Evolutionary conservation across 1,140 invertebrate genomes (phyloP), one percentile per base, ranked within the genome.

Genomic region (Leptinotarsa texana): DNA sequence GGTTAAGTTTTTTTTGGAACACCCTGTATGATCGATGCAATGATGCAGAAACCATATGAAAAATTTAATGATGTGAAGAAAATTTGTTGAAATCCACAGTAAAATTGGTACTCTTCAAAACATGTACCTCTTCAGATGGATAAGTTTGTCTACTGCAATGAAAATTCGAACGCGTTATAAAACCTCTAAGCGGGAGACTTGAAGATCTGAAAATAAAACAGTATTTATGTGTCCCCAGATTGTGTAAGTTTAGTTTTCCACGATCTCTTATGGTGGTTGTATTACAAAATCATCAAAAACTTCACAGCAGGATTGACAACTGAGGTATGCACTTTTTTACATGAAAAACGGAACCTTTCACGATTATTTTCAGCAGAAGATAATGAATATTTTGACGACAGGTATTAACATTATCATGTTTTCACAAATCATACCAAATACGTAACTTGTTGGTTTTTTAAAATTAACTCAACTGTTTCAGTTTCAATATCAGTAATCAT

Each of bases 181-280:
- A 82, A 83, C 79, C 77, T 75, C 80, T 75, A 82, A 77, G 83
- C 83, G 81, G 82, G 82, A 83, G 82, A 83, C 78, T 80, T 77
- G 78, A 80, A 80, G 80, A 80, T 83, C 83, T 84, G 75, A 84
- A 84, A 84, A 84, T 84, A 84, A 84, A 84, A 84, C 83, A 82
- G 82, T 81, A 82, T 79, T 80, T 72, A 78, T 80, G 81, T 84
- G 83, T 84, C 82, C 82, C 83, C 82, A 79, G 82, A 84, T 82
- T 79, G 78, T 80, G 78, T 82, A 78, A 80, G 75, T 79, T 81
- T 80, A 82, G 82, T 83, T 82, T 77, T 77, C 74, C 72, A 71
- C 74, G 76, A 80, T 79, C 77, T 78, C 75, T 80, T 74, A 78
- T 73, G 74, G 75, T 82, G 81, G 79, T 81, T 83, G 78, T 79